Evolutionary conservation across 2,888 invertebrate genomes (phyloP), one percentile per base, ranked within the genome.

Genomic region (Diaperis boleti): DNA sequence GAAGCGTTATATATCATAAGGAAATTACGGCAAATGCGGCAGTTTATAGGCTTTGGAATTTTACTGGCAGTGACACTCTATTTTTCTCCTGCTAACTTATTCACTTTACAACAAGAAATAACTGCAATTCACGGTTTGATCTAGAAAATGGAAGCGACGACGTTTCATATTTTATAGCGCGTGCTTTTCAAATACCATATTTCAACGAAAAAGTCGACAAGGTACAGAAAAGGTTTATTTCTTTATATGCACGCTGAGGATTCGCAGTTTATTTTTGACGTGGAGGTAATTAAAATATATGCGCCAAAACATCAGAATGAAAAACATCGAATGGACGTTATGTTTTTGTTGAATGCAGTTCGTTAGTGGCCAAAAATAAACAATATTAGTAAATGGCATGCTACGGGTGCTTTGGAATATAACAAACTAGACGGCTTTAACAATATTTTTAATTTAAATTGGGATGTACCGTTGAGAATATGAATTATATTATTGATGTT

Each of bases 61-160:
- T 61, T 54, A 55, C 61, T 52, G 63, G 52, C 49, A 63, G 59
- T 59, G 63, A 63, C 63, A 59, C 52, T 63, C 52, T 42, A 50
- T 54, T 54, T 52, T 63, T 54, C 61, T 52, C 52, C 52, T 54
- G 37, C 57, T 39, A 52, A 59, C 59, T 63, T 63, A 63, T 63
- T 59, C 59, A 63, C 63, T 63, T 63, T 63, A 59, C 59, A 63
- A 50, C 50, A 52, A 52, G 59, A 59, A 63, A 63, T 63, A 63
- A 59, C 59, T 62, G 63, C 63, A 59, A 63, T 63, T 63, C 63
- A 63, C 59, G 50, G 57, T 63, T 54, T 63, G 59, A 63, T 63
- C 57, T 63, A 50, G 59, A 57, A 63, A 59, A 59, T 63, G 63
- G 63, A 59, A 63, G 63, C 63, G 63, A 63, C 63, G 63, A 63